Evolutionary conservation across 2,113 vertebrate genomes (phyloP), one percentile per base, ranked within the genome.

Genomic region (Semnornis frantzii): DNA sequence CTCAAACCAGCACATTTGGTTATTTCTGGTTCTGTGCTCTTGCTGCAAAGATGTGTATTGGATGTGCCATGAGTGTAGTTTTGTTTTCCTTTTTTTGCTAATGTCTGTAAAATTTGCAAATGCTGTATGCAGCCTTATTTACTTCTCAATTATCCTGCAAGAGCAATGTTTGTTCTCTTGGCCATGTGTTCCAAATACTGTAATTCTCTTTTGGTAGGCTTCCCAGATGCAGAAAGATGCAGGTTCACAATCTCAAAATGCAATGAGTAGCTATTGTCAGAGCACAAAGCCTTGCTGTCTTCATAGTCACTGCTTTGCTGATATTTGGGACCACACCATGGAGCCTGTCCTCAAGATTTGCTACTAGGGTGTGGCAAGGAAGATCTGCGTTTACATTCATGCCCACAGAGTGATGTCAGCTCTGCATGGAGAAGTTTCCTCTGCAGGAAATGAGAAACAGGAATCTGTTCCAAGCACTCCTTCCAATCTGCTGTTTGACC

Each of bases 191-290:
- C 58, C 58, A 75, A 28, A 83, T 9, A 24, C 72, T 71, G 25
- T 74, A 89, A 80, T 92, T 92, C 54, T 89, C 34, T 80, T 91
- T 71, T 85, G 74, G 89, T 80, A 93, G 59, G 31, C 4, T 87
- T 93, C 87, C 82, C 85, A 83, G 84, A 8, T 2, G 66, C 64
- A 0, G 3, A 65, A 66, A 90, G 68, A 48, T 31, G 20, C 62
- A 87, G 62, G 34, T 1, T 0, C 48, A 52, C 15, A 15, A n/a
- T 86, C 64, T 85, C 83, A 57, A 31, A 78, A 70, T 6, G 62
- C 24, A 39, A 42, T 0, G 7, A 44, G 77, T 62, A 90, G 59
- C 50, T 59, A 14, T 42, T 28, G 57, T 28, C 80, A 23, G 37
- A 70, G 37, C 19, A 57, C 46, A 76, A 80, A 91, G 27, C 25